These are phyloP conservation scores for Pungitius pungitius DNA, from an alignment of 2,113 vertebrate genomes.

Conservation along the genomic window DNA sequence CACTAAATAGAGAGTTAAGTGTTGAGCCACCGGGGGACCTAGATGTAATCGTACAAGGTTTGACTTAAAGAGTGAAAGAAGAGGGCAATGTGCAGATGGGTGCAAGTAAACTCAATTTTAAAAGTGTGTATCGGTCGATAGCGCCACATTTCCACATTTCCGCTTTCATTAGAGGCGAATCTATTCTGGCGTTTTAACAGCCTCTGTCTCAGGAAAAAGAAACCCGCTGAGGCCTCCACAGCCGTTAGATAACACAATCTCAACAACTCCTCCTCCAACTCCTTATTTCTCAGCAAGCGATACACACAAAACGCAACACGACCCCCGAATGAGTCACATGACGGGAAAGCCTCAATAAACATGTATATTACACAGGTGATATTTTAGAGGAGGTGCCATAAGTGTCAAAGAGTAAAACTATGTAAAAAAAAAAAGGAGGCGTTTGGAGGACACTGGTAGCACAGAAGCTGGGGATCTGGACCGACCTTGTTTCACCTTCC, in stretches of 20 bases:
- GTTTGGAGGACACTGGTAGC: slow-evolving; percentile 36
- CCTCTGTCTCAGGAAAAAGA: slow-evolving; percentile 6
- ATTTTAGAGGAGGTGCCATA: too few relatives aligned
- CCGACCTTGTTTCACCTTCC: slow-evolving; percentile 65
- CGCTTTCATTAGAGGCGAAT: slow-evolving; percentile 7
- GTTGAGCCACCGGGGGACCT: slow-evolving; percentile 40
- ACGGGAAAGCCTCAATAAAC: too few relatives aligned
- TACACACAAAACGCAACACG: not conserved
- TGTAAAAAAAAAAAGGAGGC: too few relatives aligned
- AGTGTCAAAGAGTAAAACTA: too few relatives aligned
- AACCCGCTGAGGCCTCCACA: not conserved
- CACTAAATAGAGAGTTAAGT: slow-evolving; percentile 58
- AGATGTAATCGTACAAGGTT: slow-evolving; percentile 25
- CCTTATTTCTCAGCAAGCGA: not conserved
- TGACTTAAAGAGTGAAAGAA: slow-evolving; percentile 22
- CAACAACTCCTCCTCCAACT: not conserved
- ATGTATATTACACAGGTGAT: too few relatives aligned
- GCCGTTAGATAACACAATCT: not conserved
- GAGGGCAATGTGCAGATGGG: slow-evolving; percentile 3
- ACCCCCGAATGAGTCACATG: not conserved
- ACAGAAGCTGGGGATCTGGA: too few relatives aligned
- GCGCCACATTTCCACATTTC: slow-evolving; percentile 20
- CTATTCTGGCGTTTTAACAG: slow-evolving; percentile 5
- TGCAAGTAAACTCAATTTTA: slow-evolving; percentile 32
- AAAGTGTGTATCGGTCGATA: slow-evolving; percentile 11